Evolutionary conservation across 2,888 invertebrate species (phyloP).

Genomic region (Blastobasis lacticolella): DNA sequence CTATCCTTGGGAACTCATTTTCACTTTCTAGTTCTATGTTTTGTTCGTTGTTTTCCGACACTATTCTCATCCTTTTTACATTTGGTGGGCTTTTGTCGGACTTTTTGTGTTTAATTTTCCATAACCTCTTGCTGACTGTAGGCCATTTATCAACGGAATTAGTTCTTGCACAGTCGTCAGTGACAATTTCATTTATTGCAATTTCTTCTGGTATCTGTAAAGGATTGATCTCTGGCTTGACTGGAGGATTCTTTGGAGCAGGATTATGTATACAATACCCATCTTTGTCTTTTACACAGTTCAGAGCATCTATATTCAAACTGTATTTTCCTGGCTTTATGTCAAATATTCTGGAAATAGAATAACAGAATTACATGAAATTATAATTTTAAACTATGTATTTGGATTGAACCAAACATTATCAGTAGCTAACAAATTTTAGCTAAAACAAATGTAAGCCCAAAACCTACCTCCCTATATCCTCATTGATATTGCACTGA

Average conservation of each 20-base stretch:
- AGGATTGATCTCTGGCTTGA: slow-evolving; percentile 20
- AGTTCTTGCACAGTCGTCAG: slow-evolving; percentile 49
- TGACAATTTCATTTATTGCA: slow-evolving; percentile 25
- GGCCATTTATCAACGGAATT: slow-evolving; percentile 53
- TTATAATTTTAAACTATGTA: neutral
- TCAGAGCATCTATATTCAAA: slow-evolving; percentile 50
- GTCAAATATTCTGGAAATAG: slow-evolving; percentile 48
- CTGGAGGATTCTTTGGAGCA: slow-evolving; percentile 18
- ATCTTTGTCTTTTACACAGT: slow-evolving; percentile 53
- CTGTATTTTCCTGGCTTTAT: slow-evolving; percentile 57
- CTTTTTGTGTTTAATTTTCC: slow-evolving; percentile 42
- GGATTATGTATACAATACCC: slow-evolving; percentile 56
- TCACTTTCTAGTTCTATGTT: slow-evolving; percentile 41
- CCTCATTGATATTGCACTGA: slow-evolving; percentile 49
- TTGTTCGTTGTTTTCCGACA: slow-evolving; percentile 34
- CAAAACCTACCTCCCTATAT: slow-evolving; percentile 46
- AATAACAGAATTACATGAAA: neutral
- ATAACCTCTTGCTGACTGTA: slow-evolving; percentile 43
- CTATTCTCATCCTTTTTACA: slow-evolving; percentile 45
- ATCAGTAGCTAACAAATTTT: neutral
- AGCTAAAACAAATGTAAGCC: neutral
- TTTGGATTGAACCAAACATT: neutral
- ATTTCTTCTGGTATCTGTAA: slow-evolving; percentile 28
- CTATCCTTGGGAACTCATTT: slow-evolving; percentile 25
- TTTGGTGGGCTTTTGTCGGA: slow-evolving; percentile 20